phyloP scores from a whole-genome alignment of 1,140 invertebrate genomes.

The Drosophila suzukii region DNA sequence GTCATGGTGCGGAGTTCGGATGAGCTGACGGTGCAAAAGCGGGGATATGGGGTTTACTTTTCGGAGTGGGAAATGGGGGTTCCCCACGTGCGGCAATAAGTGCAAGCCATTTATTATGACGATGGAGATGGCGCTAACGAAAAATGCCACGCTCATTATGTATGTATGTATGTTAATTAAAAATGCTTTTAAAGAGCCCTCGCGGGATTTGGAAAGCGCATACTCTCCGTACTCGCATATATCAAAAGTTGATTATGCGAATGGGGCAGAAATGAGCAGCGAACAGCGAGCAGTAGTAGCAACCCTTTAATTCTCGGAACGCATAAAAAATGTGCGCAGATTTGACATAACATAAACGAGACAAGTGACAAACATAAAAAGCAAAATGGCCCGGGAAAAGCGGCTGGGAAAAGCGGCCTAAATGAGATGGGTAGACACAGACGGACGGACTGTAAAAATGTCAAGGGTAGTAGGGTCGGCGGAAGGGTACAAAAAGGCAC shows the following conservation, averaged over 20 bases:
- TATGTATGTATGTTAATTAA: slow-evolving; percentile 82
- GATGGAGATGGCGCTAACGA: slow-evolving; percentile 52
- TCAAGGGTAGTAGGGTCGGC: slow-evolving; percentile 54
- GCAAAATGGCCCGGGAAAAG: slow-evolving; percentile 30
- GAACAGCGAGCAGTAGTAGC: not conserved
- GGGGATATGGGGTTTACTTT: slow-evolving; percentile 17
- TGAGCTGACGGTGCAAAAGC: slow-evolving; percentile 18
- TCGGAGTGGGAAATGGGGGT: not conserved
- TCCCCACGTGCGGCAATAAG: slow-evolving; percentile 38
- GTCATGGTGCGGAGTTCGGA: not conserved
- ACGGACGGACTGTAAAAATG: slow-evolving; percentile 69
- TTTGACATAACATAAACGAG: slow-evolving; percentile 78
- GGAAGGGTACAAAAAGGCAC: slow-evolving; percentile 23
- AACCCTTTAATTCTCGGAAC: slow-evolving; percentile 48
- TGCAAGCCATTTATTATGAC: slow-evolving; percentile 63
- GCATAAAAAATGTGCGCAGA: slow-evolving; percentile 72
- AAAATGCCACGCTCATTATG: slow-evolving; percentile 67
- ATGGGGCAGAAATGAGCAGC: slow-evolving; percentile 37
- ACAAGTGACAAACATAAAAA: slow-evolving; percentile 77
- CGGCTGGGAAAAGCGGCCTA: slow-evolving; percentile 44
- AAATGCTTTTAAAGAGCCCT: slow-evolving; percentile 79
- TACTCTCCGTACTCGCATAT: slow-evolving; percentile 57
- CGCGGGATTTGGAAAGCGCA: slow-evolving; percentile 74
- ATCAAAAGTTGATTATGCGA: slow-evolving; percentile 81
- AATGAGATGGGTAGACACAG: slow-evolving; percentile 63